Evolutionary conservation across 2,888 invertebrate species (phyloP).

Genomic region (Dromius quadrimaculatus): DNA sequence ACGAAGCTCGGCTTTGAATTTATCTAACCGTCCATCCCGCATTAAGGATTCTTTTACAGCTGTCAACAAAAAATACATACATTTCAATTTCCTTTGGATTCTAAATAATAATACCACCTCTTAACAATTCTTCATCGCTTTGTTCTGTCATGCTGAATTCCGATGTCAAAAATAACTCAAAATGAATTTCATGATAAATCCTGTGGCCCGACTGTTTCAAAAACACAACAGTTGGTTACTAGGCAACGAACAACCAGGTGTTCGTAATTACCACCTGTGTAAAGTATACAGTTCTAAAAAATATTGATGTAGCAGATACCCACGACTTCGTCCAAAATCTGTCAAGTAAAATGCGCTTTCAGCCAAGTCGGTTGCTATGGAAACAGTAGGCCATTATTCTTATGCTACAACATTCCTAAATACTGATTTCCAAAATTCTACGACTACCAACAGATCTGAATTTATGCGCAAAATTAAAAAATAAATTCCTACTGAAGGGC

Average conservation of each 20-base stretch:
- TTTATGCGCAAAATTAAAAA: too few species aligned
- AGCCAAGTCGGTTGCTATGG: too few species aligned
- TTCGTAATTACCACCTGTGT: conserved; percentile 2
- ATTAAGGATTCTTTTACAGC: conserved; percentile 64
- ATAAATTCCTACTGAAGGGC: too few species aligned
- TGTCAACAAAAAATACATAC: conserved; percentile 51
- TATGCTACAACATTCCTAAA: too few species aligned
- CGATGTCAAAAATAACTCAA: conserved; percentile 54
- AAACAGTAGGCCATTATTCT: too few species aligned
- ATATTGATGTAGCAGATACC: too few species aligned
- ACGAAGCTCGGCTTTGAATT: conserved; percentile 64
- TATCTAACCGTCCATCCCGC: conserved; percentile 64
- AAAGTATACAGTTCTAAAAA: too few species aligned
- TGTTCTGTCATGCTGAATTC: conserved; percentile 59
- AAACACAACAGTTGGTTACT: conserved; percentile 25
- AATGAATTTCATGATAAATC: conserved; percentile 22
- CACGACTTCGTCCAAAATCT: too few species aligned
- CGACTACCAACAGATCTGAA: too few species aligned
- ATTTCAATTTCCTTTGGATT: background rate
- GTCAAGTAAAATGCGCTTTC: too few species aligned
- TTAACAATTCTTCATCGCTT: conserved; percentile 61
- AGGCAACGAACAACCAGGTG: conserved; percentile 27
- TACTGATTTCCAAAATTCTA: too few species aligned
- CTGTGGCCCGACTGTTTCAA: conserved; percentile 19
- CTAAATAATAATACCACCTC: conserved; percentile 58